Base-by-base conservation (phyloP, 2,797 vertebrate species). In the Galago senegalensis region DNA sequence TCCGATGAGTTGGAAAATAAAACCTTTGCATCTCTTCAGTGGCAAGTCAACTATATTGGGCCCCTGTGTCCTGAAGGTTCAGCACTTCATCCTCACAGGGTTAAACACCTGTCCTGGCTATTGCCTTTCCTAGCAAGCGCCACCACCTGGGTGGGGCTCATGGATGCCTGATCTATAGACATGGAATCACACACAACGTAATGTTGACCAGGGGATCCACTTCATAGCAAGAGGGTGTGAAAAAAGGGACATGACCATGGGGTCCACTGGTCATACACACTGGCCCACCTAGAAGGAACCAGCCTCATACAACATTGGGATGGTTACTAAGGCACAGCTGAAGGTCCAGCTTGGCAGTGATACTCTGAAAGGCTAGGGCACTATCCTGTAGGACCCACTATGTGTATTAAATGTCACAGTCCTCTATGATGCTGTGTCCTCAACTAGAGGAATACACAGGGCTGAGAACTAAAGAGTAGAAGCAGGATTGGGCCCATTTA, bases 1-100 rank as follows among this genome's bases (percentile, higher is more conserved):
- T 76, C 73, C 49, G 12, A 69, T 83, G 70, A 88, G 37, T 37
- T 95, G 43, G 49, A 75, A 94, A 88, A 83, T 63, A 76, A 89
- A 76, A 63, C 3, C 40, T 89, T 87, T n/a, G 37, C 69, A 81
- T 77, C 69, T 37, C 53, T 20, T 46, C 56, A 43, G 8, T 75
- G 79, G 69, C 14, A 14, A 76, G n/a, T 86, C 49, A 46, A 13
- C 40, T 76, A 13, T 37, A 5, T 17, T 10, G 21, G 53, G 13
- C 14, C 27, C 23, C 3, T 75, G n/a, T 61, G 2, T 89, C 31
- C 46, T 75, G 40, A 84, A 53, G 20, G 6, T 18, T 84, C 31
- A 46, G 67, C 40, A 37, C 27, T 46, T n/a, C 34, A 1, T 91
- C 58, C 31, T 82, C 60, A 43, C 17, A 29, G 46, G 72, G 31